Evolutionary conservation across 2,888 invertebrate species (phyloP).

Genomic region (Mimumesa dahlbomi): DNA sequence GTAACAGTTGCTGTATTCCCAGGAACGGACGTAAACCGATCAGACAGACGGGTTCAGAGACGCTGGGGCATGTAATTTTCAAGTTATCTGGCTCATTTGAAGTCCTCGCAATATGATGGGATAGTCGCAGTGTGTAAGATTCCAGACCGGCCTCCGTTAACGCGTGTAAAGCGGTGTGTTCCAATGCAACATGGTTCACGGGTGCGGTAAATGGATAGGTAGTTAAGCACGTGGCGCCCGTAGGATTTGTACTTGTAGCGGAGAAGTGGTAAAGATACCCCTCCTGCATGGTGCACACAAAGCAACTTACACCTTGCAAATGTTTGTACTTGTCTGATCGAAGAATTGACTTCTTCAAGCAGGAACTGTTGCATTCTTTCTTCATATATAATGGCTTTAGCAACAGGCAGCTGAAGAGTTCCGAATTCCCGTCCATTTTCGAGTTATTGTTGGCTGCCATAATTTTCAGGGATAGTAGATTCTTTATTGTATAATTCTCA

Average conservation of each 20-base stretch:
- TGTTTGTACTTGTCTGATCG: slow-evolving; percentile 82
- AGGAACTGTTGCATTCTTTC: slow-evolving; percentile 67
- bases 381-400: slow-evolving; percentile 80
- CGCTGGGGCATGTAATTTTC: slow-evolving; percentile 82
- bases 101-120: slow-evolving; percentile 83
- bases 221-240: slow-evolving; percentile 69
- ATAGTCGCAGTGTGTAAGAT: slow-evolving; percentile 85
- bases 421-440: slow-evolving; percentile 78
- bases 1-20: slow-evolving; percentile 82
- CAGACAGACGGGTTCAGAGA: slow-evolving; percentile 84
- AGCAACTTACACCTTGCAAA: slow-evolving; percentile 84
- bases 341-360: slow-evolving; percentile 77
- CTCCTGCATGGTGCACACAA: slow-evolving; percentile 85
- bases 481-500: slow-evolving; percentile 79
- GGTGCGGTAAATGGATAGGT: slow-evolving; percentile 88
- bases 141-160: slow-evolving; percentile 89
- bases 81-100: slow-evolving; percentile 80
- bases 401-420: slow-evolving; percentile 82
- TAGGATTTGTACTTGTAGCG: slow-evolving; percentile 55
- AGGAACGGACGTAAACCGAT: slow-evolving; percentile 86
- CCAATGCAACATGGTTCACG: slow-evolving; percentile 85
- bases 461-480: slow-evolving; percentile 81
- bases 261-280: slow-evolving; percentile 88
- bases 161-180: slow-evolving; percentile 87
- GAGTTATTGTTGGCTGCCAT: slow-evolving; percentile 77